Evolutionary conservation across 2,888 invertebrate genomes (phyloP).

Genomic region (Pomacea canaliculata): DNA sequence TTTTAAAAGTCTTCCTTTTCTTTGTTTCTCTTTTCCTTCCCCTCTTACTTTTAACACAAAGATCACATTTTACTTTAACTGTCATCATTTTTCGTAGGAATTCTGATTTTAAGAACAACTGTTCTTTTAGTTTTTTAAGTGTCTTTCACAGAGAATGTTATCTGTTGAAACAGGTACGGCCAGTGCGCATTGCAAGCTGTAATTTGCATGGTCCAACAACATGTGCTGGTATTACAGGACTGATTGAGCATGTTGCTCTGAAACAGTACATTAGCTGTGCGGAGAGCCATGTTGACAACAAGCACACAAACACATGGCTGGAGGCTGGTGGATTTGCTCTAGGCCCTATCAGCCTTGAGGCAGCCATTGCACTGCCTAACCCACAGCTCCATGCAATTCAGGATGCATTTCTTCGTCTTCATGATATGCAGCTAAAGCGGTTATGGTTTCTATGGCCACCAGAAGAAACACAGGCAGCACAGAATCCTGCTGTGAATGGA

Average conservation of each 20-base stretch:
- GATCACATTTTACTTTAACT: no score
- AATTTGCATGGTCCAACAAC: slow-evolving; percentile 95
- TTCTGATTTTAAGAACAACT: no score
- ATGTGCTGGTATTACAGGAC: slow-evolving; percentile 87
- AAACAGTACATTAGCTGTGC: slow-evolving; percentile 78
- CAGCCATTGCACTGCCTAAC: slow-evolving; percentile 77
- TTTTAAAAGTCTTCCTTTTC: not conserved
- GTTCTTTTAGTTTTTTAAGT: no score
- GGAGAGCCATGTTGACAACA: slow-evolving; percentile 41
- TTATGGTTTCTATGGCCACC: slow-evolving; percentile 95
- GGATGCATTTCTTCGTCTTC: slow-evolving; percentile 70
- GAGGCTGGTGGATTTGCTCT: slow-evolving; percentile 92
- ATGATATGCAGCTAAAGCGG: slow-evolving; percentile 85
- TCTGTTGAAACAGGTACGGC: slow-evolving; percentile 76
- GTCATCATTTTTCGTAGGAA: no score
- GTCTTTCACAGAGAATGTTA: not conserved
- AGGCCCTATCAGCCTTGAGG: slow-evolving; percentile 90
- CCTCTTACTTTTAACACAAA: no score
- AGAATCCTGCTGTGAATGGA: slow-evolving; percentile 43
- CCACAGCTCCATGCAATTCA: slow-evolving; percentile 64
- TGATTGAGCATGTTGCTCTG: slow-evolving; percentile 82
- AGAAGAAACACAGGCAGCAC: slow-evolving; percentile 68
- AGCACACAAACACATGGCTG: slow-evolving; percentile 77
- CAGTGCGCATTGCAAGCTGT: slow-evolving; percentile 88
- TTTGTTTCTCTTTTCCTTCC: not conserved